A percentile compares a stretch with the other conserved stretches of the same genome.
These are phyloP conservation scores for Mionectes olivaceus DNA, from an alignment of 2,797 vertebrate genomes.

Conservation along the genomic window DNA sequence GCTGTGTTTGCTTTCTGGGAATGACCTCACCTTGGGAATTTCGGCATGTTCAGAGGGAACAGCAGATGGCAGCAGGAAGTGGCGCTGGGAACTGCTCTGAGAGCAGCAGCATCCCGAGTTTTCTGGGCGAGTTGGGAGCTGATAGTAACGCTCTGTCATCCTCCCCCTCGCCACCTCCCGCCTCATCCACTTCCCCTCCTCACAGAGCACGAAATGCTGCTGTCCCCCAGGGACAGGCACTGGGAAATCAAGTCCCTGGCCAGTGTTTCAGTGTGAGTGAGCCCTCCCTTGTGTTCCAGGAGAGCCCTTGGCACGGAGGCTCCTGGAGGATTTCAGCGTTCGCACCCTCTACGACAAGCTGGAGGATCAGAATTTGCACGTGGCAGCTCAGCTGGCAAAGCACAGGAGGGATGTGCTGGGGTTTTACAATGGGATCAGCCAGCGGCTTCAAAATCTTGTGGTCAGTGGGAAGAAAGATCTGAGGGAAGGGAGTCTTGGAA, in stretches of 20 bases:
- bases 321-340: constrained; percentile 91
- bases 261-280: not conserved
- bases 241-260: not conserved
- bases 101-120: not conserved
- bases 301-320: not conserved
- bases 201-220: not conserved
- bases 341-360: constrained; percentile 92
- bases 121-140: not conserved
- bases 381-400: constrained; percentile 88
- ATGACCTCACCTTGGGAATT: not conserved
- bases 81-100: not conserved
- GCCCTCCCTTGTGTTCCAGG: constrained; percentile 64
- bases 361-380: constrained; percentile 92
- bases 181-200: not conserved
- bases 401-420: constrained; percentile 86
- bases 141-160: not conserved
- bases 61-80: constrained; percentile 36
- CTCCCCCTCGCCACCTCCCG: not conserved
- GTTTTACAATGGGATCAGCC: constrained; percentile 87
- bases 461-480: constrained; percentile 67
- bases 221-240: not conserved
- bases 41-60: not conserved
- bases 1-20: not conserved
- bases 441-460: constrained; percentile 81
- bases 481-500: not conserved